A percentile compares a stretch with the other conserved stretches of the same genome.
Conservation (phyloP, 1,140 invertebrate genomes). For the Papilio helenus region DNA sequence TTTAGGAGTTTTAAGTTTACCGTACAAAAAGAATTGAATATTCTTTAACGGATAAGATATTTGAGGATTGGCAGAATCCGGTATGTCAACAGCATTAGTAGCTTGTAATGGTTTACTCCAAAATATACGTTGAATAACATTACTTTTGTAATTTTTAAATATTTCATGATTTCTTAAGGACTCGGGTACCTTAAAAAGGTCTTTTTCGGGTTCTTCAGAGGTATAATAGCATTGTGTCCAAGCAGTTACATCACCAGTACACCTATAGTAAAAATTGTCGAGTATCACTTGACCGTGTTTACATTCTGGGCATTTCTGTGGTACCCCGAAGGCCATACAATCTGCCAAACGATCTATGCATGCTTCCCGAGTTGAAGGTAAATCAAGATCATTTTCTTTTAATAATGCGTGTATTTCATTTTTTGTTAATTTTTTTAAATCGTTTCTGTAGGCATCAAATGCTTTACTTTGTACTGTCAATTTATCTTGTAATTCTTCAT, state of each 20-base stretch:
- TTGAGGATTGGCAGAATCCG: neutral
- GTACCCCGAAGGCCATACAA: constrained; percentile 25
- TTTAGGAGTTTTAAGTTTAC: constrained; percentile 21
- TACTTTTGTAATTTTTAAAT: constrained; percentile 21
- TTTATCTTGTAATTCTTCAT: constrained; percentile 16
- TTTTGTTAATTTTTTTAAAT: constrained; percentile 24
- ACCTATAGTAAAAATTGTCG: constrained; percentile 21
- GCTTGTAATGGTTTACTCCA: neutral
- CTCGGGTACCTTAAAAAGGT: constrained; percentile 13
- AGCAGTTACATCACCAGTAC: constrained; percentile 14
- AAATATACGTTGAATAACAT: constrained; percentile 23
- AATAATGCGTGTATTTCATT: constrained; percentile 19
- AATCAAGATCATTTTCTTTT: constrained; percentile 14
- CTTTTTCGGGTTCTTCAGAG: constrained; percentile 24
- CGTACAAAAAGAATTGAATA: constrained; percentile 31
- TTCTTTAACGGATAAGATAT: constrained; percentile 24
- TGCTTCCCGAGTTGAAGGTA: constrained; percentile 5
- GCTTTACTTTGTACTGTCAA: constrained; percentile 6
- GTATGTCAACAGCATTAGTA: neutral
- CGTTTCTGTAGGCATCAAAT: constrained; percentile 3
- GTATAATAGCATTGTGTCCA: constrained; percentile 29
- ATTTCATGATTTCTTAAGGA: neutral
- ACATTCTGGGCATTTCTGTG: constrained; percentile 21
- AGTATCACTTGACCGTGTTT: constrained; percentile 13
- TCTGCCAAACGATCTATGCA: constrained; percentile 28